Conservation (phyloP, 2,797 vertebrate genomes). For the Sciaenops ocellatus region DNA sequence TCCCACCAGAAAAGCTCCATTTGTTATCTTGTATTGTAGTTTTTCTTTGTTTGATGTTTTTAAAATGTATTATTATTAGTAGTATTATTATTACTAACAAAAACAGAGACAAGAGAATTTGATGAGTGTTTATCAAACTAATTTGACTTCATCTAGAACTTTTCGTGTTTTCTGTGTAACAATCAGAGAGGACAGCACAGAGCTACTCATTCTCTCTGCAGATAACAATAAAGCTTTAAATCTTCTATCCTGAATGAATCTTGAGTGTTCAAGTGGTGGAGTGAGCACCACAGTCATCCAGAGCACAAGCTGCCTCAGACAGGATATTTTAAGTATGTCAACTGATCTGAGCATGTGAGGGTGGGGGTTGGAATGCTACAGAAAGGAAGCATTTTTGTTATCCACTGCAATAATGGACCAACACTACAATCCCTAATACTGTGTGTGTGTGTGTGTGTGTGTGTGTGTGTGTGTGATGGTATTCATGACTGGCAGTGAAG, state of each 20-base stretch:
- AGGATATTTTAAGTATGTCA: constrained; percentile 28
- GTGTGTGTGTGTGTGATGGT: background rate
- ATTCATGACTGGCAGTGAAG: constrained; percentile 3
- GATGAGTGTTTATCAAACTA: no score
- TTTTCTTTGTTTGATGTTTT: no score
- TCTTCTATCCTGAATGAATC: background rate
- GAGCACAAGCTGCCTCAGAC: background rate
- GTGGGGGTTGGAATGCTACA: constrained; percentile 20
- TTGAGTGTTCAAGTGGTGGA: background rate
- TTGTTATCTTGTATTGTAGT: no score
- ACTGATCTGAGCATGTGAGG: background rate
- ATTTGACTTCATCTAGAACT: no score
- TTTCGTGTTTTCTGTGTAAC: no score
- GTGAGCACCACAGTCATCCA: background rate
- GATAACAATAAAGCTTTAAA: background rate
- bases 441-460: background rate
- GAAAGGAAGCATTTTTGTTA: constrained; percentile 24
- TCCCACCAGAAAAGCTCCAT: no score
- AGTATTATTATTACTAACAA: no score
- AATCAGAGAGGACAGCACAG: background rate
- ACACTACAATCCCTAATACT: background rate
- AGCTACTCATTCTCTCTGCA: background rate
- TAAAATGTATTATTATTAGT: no score
- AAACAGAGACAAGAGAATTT: no score
- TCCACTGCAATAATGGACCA: background rate